Conservation (phyloP, 53 echinoderm and acorn worm species). For the Antedon mediterranea region DNA sequence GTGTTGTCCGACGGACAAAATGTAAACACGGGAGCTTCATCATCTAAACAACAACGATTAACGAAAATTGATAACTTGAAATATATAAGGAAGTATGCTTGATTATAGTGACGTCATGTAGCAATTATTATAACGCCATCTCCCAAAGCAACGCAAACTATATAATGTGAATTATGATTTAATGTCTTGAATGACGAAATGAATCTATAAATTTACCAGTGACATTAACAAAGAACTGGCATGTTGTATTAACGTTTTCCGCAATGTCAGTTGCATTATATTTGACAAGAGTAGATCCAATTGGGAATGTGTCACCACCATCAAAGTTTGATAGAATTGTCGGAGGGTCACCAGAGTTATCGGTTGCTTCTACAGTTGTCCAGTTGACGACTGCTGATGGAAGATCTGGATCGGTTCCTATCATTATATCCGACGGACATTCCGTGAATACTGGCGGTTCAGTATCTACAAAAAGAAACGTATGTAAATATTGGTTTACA, state of each 20-base stretch:
- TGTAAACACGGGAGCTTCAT: constrained; percentile 32
- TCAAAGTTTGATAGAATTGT: background rate
- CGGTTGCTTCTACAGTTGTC: background rate
- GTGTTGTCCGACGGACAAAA: constrained; percentile 32
- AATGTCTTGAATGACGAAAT: too few species aligned
- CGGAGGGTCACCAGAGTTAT: background rate
- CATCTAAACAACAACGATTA: constrained; percentile 4
- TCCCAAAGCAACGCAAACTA: too few species aligned
- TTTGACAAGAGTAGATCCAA: background rate
- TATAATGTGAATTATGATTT: too few species aligned
- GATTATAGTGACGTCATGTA: too few species aligned
- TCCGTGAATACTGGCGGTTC: background rate
- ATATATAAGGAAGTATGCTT: too few species aligned
- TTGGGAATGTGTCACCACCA: background rate
- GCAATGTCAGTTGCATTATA: constrained; percentile 5
- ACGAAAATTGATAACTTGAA: background rate
- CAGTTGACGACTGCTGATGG: background rate
- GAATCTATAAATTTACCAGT: constrained; percentile 10
- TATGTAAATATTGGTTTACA: too few species aligned
- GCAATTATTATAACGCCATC: too few species aligned
- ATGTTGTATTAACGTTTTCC: background rate
- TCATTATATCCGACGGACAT: background rate
- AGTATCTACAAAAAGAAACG: background rate
- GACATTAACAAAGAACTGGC: background rate
- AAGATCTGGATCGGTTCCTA: background rate